These are phyloP conservation scores for Drosophila takahashii DNA, from an alignment of 1,140 invertebrate genomes.

Conservation along the genomic window DNA sequence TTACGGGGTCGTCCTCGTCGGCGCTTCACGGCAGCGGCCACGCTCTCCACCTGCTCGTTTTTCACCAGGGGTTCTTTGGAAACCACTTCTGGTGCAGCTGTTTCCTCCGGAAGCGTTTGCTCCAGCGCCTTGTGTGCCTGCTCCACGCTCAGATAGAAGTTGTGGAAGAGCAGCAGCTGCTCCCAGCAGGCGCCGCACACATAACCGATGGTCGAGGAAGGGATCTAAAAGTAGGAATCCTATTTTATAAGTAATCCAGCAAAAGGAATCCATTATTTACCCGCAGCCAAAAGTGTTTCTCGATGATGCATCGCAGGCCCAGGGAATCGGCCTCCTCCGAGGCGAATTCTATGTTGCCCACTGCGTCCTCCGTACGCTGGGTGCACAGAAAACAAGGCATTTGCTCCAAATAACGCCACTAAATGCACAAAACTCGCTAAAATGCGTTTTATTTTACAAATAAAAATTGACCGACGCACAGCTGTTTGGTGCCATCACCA, in stretches of 20 bases:
- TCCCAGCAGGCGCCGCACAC: slow-evolving; percentile 62
- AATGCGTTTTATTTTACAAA: slow-evolving; percentile 24
- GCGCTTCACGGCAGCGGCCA: slow-evolving; percentile 63
- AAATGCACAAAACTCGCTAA: not conserved
- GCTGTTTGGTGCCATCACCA: slow-evolving; percentile 11
- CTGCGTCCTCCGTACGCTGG: slow-evolving; percentile 20
- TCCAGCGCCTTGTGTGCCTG: slow-evolving; percentile 45
- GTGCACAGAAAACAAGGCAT: slow-evolving; percentile 61
- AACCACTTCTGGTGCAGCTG: slow-evolving; percentile 1
- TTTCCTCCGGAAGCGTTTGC: not conserved
- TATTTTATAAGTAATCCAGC: not conserved
- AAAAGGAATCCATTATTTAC: slow-evolving; percentile 28
- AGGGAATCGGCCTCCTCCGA: slow-evolving; percentile 52
- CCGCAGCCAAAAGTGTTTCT: slow-evolving; percentile 67
- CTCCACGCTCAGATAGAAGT: slow-evolving; percentile 60
- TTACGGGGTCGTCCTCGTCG: slow-evolving; percentile 68
- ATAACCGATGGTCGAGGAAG: slow-evolving; percentile 27
- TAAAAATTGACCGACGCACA: slow-evolving; percentile 1
- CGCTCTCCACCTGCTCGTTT: slow-evolving; percentile 35
- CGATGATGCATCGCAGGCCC: slow-evolving; percentile 51
- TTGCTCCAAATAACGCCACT: not conserved
- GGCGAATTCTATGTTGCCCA: slow-evolving; percentile 48
- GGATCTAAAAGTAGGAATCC: slow-evolving; percentile 24
- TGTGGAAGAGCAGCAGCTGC: slow-evolving; percentile 62
- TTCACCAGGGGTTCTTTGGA: slow-evolving; percentile 16